These are phyloP conservation scores for Microtus pennsylvanicus DNA, from an alignment of 2,113 vertebrate genomes.

Conservation along the genomic window DNA sequence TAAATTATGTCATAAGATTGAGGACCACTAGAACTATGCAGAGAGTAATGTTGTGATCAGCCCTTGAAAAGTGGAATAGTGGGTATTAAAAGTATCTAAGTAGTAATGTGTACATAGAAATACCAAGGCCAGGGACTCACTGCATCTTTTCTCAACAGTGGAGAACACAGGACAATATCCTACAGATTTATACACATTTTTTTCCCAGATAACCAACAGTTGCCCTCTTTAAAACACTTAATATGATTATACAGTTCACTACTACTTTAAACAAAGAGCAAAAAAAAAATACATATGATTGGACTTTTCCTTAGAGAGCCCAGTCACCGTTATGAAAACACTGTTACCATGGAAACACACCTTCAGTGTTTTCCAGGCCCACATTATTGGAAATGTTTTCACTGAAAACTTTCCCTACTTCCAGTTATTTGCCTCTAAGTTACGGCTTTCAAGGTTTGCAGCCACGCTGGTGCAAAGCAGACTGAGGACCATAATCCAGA, in stretches of 20 bases:
- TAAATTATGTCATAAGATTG: not conserved
- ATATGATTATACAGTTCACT: not conserved
- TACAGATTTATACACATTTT: not conserved
- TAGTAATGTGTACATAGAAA: not conserved
- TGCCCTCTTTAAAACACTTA: not conserved
- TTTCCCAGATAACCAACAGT: not conserved
- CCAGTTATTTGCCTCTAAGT: not conserved
- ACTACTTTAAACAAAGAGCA: constrained; percentile 2
- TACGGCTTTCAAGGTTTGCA: not conserved
- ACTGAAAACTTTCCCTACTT: not conserved
- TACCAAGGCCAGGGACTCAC: not conserved
- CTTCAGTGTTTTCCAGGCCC: not conserved
- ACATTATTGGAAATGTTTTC: not conserved
- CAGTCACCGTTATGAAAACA: constrained; percentile 31
- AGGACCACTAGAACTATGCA: constrained; percentile 7
- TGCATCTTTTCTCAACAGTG: not conserved
- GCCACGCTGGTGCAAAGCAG: not conserved
- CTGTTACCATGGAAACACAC: not conserved
- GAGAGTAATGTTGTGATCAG: not conserved
- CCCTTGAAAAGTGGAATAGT: not conserved
- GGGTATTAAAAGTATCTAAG: not conserved
- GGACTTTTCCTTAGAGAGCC: constrained; percentile 27
- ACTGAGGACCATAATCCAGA: not conserved
- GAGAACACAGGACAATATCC: not conserved
- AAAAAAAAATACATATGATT: constrained; percentile 1